Percentiles rank a stretch among this genome's conserved stretches.
phyloP scores from a whole-genome alignment of 2,113 vertebrate genomes.

The Oreochromis niloticus region DNA sequence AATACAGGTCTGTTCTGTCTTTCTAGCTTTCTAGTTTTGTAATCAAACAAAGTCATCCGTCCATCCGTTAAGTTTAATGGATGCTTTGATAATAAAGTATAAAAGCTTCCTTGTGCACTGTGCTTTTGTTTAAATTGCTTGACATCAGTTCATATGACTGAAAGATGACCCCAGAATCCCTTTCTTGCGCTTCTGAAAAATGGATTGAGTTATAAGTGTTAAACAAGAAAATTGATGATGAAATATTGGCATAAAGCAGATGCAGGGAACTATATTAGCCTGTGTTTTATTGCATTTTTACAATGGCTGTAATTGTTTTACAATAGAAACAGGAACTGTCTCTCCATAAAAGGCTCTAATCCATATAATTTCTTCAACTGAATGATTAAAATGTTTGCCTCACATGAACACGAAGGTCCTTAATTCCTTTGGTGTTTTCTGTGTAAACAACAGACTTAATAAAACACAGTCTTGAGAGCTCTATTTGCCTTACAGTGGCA shows the following conservation, averaged over 20 bases:
- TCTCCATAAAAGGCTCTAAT: not conserved
- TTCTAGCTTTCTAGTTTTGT: not conserved
- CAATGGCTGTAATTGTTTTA: not conserved
- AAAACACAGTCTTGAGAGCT: not conserved
- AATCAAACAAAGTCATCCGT: not conserved
- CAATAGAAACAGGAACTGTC: not conserved
- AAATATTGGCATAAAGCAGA: not conserved
- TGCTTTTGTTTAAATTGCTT: not conserved
- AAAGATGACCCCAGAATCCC: not conserved
- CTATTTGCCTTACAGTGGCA: slow-evolving; percentile 4
- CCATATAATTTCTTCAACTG: not conserved
- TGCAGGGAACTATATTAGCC: not conserved
- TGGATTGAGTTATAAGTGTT: not conserved
- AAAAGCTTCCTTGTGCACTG: not conserved
- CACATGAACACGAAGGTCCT: not conserved
- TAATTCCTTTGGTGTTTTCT: slow-evolving; percentile 21
- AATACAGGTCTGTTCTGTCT: not conserved
- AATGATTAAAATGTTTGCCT: not conserved
- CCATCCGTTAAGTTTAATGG: not conserved
- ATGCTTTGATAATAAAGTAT: not conserved
- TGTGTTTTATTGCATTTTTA: not conserved
- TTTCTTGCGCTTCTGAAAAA: not conserved
- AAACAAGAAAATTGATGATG: not conserved
- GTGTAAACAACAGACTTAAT: slow-evolving; percentile 17
- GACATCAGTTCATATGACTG: not conserved